Conservation (phyloP, 2,113 vertebrate species). For the Rhipidura dahli region DNA sequence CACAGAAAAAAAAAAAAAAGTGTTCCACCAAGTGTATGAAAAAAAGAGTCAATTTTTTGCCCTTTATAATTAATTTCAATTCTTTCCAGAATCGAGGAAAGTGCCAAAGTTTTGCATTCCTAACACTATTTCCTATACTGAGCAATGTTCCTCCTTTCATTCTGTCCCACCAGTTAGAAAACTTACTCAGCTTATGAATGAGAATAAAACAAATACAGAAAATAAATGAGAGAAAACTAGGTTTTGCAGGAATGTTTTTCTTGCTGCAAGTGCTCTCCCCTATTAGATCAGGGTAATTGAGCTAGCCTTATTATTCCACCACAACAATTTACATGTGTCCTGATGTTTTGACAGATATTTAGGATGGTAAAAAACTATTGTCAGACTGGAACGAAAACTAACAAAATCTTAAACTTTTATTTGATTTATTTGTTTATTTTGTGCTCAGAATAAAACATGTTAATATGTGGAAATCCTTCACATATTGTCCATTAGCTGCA, state of each 20-base stretch:
- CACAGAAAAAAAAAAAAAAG: not conserved
- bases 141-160: not conserved
- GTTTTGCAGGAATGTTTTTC: not conserved
- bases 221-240: not conserved
- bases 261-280: not conserved
- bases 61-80: slow-evolving; percentile 39
- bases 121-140: not conserved
- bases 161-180: not conserved
- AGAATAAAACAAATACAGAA: not conserved
- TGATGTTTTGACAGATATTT: not conserved
- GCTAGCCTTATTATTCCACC: not conserved
- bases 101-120: not conserved
- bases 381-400: not conserved
- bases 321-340: not conserved
- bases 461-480: not conserved
- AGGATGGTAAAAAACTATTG: not conserved
- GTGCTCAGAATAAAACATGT: not conserved
- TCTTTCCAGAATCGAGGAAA: not conserved
- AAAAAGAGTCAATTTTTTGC: slow-evolving; percentile 16
- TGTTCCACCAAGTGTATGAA: not conserved
- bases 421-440: not conserved
- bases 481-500: not conserved
- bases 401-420: not conserved
- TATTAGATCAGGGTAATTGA: not conserved
- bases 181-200: not conserved